Percentiles rank a stretch among this genome's conserved stretches.
phyloP scores from a whole-genome alignment of 2,113 vertebrate genomes.

The Pantherophis guttatus region DNA sequence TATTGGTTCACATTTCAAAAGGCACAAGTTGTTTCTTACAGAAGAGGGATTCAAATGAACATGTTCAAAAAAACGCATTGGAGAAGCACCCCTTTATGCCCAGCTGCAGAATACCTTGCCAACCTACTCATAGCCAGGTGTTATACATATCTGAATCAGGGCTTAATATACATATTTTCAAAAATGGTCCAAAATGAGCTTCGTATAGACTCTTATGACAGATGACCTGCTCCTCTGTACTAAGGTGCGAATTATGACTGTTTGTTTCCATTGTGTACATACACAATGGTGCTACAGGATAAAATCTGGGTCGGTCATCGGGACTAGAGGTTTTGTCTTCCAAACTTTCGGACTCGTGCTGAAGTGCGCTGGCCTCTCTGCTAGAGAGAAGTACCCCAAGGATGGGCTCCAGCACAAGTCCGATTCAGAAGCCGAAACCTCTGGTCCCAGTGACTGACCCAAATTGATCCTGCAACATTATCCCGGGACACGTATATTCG shows the following conservation, averaged over 20 bases:
- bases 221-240: not conserved
- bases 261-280: not conserved
- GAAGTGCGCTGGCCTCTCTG: not conserved
- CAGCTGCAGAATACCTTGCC: not conserved
- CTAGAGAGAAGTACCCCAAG: too few species aligned
- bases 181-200: not conserved
- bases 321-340: not conserved
- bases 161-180: not conserved
- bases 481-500: not conserved
- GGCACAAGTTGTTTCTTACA: constrained; percentile 64
- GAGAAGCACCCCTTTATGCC: not conserved
- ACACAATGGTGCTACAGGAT: not conserved
- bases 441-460: too few species aligned
- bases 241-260: not conserved
- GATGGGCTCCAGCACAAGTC: too few species aligned
- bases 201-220: not conserved
- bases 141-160: not conserved
- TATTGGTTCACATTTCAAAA: constrained; percentile 62
- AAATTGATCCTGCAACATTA: too few species aligned
- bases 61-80: not conserved
- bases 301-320: not conserved
- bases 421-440: too few species aligned
- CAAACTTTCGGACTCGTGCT: not conserved
- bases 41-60: not conserved
- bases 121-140: not conserved